phyloP scores from a whole-genome alignment of 2,888 invertebrate genomes.

The Drosophila seclusa region DNA sequence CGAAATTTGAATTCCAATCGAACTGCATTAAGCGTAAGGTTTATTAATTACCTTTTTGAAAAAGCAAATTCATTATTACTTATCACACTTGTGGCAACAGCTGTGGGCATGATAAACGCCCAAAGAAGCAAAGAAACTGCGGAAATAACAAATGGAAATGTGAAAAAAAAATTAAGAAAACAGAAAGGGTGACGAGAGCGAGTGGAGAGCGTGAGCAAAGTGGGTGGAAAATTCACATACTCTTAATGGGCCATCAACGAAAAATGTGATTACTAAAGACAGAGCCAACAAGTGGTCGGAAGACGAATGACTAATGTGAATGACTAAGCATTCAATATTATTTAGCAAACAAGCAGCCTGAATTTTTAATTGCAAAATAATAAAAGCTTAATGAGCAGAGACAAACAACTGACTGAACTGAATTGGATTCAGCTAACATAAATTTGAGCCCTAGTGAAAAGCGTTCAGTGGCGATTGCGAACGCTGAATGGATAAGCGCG shows the following conservation, averaged over 20 bases:
- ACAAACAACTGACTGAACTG: not conserved
- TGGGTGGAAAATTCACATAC: not conserved
- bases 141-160: slow-evolving; percentile 6
- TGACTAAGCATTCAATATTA: not conserved
- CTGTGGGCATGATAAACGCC: slow-evolving; percentile 2
- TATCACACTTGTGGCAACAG: slow-evolving; percentile 10
- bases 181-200: not conserved
- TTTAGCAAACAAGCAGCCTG: not conserved
- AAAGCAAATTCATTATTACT: not conserved
- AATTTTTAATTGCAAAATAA: slow-evolving; percentile 49
- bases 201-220: not conserved
- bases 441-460: not conserved
- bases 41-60: not conserved
- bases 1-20: not conserved
- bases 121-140: slow-evolving; percentile 13
- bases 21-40: not conserved
- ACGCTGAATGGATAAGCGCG: slow-evolving; percentile 35
- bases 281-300: slow-evolving; percentile 37
- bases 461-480: slow-evolving; percentile 12
- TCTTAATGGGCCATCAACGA: not conserved
- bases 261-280: not conserved
- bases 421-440: not conserved
- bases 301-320: slow-evolving; percentile 1
- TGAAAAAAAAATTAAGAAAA: not conserved
- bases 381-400: slow-evolving; percentile 40